Conservation (phyloP, 2,797 vertebrate genomes). For the Mycteria americana region DNA sequence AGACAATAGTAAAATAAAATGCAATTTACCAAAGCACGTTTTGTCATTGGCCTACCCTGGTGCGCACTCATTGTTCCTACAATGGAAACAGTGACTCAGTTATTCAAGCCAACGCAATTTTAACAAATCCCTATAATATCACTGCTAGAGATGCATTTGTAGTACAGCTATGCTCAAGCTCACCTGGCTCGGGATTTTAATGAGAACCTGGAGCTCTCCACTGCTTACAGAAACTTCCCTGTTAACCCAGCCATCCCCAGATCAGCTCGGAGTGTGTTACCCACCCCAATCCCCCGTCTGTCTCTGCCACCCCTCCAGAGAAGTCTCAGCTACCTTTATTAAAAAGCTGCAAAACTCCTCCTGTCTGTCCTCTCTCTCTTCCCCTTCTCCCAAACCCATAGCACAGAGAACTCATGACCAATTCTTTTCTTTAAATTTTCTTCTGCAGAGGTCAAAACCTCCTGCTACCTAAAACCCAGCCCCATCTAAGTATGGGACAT, state of each 20-base stretch:
- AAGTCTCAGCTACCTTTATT: not conserved
- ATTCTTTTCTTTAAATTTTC: not conserved
- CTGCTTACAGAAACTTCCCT: not conserved
- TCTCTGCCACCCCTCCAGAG: not conserved
- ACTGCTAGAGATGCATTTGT: not conserved
- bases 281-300: not conserved
- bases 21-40: not conserved
- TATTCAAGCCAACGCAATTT: not conserved
- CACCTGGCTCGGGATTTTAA: not conserved
- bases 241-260: not conserved
- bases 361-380: not conserved
- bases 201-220: not conserved
- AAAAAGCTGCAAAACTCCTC: not conserved
- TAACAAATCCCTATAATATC: not conserved
- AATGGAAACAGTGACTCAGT: not conserved
- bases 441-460: not conserved
- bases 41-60: not conserved
- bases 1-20: not conserved
- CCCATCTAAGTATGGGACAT: not conserved
- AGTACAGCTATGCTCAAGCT: not conserved
- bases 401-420: not conserved
- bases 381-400: not conserved
- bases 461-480: not conserved
- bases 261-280: rapidly evolving
- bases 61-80: rapidly evolving